Base-by-base conservation (phyloP, 2,113 vertebrate species). In the Pandion haliaetus region DNA sequence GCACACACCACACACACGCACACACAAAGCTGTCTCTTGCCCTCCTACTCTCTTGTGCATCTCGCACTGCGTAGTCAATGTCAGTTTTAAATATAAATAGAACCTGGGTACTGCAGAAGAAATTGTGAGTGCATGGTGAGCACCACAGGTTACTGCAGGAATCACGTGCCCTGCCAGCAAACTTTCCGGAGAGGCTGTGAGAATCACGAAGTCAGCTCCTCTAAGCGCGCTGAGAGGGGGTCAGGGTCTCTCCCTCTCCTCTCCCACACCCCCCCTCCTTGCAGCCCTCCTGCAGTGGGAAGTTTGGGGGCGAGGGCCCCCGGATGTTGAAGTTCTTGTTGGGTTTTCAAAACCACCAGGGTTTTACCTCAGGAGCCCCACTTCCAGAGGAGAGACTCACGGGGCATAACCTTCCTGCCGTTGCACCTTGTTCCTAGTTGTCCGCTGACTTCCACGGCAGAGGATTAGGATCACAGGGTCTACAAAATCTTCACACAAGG, bases 81-180 rank as follows among this genome's bases (percentile, higher is more conserved):
- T 91, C 90, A 45, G 90, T 95, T 97, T 97, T 94, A 98, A 96
- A 94, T 80, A 58, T 21, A 97, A 98, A 97, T 95, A 94, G 96
- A 95, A 96, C 73, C 74, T n/a, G 49, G 25, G 54, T 32, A 34
- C n/a, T 40, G 45, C 74, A 50, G 40, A 50, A 74, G 40, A 69
- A 62, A 28, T 6, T 17, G 21, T 9, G 55, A 61, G 18, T 12
- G 72, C 21, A 4, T 0, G 20, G 36, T 20, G 45, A 88, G 38
- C 58, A 24, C 6, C 34, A 14, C 5, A 17, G 23, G 29, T 14
- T 69, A 42, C 90, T 58, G 23, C 14, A 29, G 59, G 40, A 57
- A 26, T 36, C 49, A 4, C 8, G 12, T 45, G 74, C 50, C 86
- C 23, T 58, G 25, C 20, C 45, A 67, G 62, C 14, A 69, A 52